A percentile compares a stretch with the other conserved stretches of the same genome.
Conservation (phyloP, 2,113 vertebrate genomes). For the Atlantisia rogersi region DNA sequence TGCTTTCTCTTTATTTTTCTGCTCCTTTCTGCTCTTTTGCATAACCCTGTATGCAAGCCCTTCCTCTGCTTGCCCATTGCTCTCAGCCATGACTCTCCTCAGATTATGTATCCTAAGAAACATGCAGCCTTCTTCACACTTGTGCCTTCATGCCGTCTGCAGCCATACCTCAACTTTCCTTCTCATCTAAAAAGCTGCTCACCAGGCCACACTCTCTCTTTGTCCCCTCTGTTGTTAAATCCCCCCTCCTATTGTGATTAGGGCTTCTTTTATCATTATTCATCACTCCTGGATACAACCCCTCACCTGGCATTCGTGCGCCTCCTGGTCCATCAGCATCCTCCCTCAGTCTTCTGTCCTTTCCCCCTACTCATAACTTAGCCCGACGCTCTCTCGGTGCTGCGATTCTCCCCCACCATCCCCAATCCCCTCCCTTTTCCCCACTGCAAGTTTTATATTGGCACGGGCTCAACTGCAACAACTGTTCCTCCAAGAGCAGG, state of each 20-base stretch:
- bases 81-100: background rate
- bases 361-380: background rate
- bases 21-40: background rate
- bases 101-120: background rate
- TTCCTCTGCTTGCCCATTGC: background rate
- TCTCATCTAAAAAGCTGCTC: background rate
- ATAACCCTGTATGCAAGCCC: background rate
- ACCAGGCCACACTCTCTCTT: background rate
- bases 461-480: constrained; percentile 57
- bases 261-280: background rate
- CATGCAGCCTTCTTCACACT: background rate
- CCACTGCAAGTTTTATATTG: constrained; percentile 45
- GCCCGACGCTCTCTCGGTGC: background rate
- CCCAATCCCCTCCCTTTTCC: background rate
- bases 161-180: background rate
- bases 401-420: background rate
- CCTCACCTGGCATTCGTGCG: background rate
- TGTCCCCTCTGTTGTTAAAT: background rate
- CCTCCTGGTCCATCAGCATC: background rate
- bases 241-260: background rate
- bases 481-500: constrained; percentile 61
- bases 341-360: background rate
- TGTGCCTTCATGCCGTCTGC: background rate
- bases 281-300: background rate
- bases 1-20: background rate